Conservation (phyloP, 2,797 vertebrate genomes). For the Scolopax rusticola region DNA sequence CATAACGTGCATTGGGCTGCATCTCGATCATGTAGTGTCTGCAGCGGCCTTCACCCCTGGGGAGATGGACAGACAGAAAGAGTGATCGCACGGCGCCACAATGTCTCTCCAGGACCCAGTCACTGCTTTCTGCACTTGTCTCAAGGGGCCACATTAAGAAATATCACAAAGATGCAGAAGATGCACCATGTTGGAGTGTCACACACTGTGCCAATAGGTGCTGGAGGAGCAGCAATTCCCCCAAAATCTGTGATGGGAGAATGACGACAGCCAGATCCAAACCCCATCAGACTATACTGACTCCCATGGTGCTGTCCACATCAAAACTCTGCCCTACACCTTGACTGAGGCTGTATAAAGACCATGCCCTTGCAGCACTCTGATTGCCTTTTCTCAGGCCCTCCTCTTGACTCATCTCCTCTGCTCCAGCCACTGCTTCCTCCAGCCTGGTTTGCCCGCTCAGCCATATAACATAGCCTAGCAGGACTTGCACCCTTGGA, state of each 20-base stretch:
- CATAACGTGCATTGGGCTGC: conserved; percentile 79
- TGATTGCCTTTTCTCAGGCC: neutral
- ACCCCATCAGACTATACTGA: neutral
- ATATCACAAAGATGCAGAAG: neutral
- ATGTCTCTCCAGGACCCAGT: conserved; percentile 17
- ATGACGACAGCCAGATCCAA: neutral
- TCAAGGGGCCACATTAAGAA: neutral
- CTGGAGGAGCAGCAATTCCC: neutral
- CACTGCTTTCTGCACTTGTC: conserved; percentile 35
- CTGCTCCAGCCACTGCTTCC: neutral
- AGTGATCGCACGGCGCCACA: fast-evolving
- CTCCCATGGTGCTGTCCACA: neutral
- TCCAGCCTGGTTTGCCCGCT: neutral
- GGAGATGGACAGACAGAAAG: neutral
- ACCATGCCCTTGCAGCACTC: neutral
- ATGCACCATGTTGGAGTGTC: neutral
- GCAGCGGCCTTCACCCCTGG: conserved; percentile 72
- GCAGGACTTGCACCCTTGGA: neutral
- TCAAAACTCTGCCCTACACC: neutral
- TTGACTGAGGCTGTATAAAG: neutral
- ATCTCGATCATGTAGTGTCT: conserved; percentile 83
- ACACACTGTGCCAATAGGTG: fast-evolving
- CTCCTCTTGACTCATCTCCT: neutral
- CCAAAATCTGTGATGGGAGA: neutral
- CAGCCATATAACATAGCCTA: neutral